Base-by-base conservation (phyloP, 2,113 vertebrate species). In the Gobius niger region DNA sequence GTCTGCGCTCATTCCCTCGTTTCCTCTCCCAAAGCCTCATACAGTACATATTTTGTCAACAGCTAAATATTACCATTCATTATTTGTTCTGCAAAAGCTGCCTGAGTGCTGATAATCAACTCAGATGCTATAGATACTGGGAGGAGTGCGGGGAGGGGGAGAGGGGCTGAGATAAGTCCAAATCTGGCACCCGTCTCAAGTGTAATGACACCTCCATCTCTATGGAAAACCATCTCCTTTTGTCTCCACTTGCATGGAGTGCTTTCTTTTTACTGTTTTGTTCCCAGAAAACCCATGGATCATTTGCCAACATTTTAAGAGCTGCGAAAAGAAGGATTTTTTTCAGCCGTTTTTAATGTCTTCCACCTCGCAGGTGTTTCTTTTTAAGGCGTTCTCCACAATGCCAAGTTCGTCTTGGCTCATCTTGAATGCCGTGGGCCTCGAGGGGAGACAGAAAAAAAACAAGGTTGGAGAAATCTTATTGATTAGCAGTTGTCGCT, bases 301-400 rank as follows among this genome's bases (percentile, higher is more conserved):
- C 87, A 87, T 88, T 90, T 90, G 90, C 90, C 90, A 91, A 89
- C 87, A 91, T 88, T 89, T 90, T 89, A 90, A 91, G 88, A 91
- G 88, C 90, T 90, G 87, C 82, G 78, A 90, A 91, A 89, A 90
- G 89, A 80, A 82, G 88, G 82, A 84, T 88, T 86, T 88, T 86
- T 85, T 80, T 73, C 68, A 84, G 47, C n/a, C 75, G 64, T 85
- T 77, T 90, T 89, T 89, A 65, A 83, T 89, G 88, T 89, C 85
- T 86, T 87, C 90, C 86, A 89, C 90, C 88, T 91, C 88, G 90
- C 90, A 91, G 90, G 90, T 90, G 90, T 91, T 91, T 91, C 90
- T 90, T 91, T 91, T 91, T 87, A 90, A 91, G 87, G 88, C 87
- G 77, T 89, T 75, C 85, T 90, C 76, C 73, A 91, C 88, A 90